phyloP scores from a whole-genome alignment of 2,113 vertebrate genomes.

The Strix uralensis region DNA sequence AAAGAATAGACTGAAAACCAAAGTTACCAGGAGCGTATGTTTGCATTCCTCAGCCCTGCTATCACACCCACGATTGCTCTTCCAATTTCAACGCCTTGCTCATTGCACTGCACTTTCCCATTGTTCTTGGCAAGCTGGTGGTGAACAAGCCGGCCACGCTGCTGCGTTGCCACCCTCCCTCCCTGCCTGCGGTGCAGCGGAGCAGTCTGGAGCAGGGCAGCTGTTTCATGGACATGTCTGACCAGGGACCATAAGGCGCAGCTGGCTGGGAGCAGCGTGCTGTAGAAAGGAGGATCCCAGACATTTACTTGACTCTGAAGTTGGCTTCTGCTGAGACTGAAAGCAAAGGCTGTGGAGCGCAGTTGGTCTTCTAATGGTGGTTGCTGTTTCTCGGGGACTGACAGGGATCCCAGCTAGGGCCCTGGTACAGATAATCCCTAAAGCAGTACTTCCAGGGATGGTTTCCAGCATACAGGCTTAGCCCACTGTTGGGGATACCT shows the following conservation, averaged over 20 bases:
- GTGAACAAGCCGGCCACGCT: neutral
- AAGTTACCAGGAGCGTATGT: neutral
- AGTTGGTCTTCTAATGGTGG: neutral
- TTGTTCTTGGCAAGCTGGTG: neutral
- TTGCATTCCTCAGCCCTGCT: neutral
- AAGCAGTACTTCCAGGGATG: neutral
- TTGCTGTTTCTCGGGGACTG: neutral
- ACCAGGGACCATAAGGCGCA: accelerated
- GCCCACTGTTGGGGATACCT: neutral
- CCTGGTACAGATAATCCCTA: neutral
- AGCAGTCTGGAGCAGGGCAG: accelerated
- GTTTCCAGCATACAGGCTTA: neutral
- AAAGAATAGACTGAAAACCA: neutral
- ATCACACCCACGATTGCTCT: neutral
- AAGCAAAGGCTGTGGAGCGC: neutral
- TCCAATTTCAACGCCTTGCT: neutral
- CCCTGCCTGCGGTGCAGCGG: neutral
- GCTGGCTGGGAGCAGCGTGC: neutral
- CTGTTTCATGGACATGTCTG: accelerated
- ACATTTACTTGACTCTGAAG: neutral
- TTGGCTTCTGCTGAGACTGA: neutral
- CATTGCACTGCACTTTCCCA: neutral
- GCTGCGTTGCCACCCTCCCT: neutral
- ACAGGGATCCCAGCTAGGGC: neutral
- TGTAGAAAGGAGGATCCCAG: neutral